Base-by-base conservation (phyloP, 2,113 vertebrate species). In the Hemiprocne comata region DNA sequence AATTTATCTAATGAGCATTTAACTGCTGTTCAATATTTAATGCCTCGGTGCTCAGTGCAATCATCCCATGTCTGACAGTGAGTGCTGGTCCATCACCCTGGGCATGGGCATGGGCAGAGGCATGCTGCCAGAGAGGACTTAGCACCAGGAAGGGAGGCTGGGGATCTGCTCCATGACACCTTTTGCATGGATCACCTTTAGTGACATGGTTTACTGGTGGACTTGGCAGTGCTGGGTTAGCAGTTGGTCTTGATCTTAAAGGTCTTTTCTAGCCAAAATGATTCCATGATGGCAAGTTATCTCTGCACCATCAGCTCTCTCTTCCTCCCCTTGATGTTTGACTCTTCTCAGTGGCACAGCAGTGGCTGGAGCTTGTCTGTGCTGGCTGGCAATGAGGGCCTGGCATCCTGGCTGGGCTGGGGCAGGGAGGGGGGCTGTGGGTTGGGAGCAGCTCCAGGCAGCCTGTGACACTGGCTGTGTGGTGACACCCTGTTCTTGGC, bases 21-120 rank as follows among this genome's bases (percentile, higher is more conserved):
- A 94, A 91, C 73, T 79, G 78, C 55, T 58, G 23, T 67, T 84
- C 84, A 58, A 58, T 94, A 84, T 91, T 88, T 94, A 64, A 70
- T 85, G 79, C 51, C 69, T 75, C 3, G 0, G 67, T 79, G 84
- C 53, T 87, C 33, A 12, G 44, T 38, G 62, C n/a, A 36, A 79
- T 84, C 84, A 84, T 48, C 38, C 67, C 62, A 42, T 31, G 79
- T 58, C 21, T 64, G 84, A 54, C 38, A 34, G 62, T 23, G 61
- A 70, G 44, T 8, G 61, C 73, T 78, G 88, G 66, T 53, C 73
- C n/a, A 46, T 79, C 66, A 53, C 62, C 31, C n/a, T 9, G 36
- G 61, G 42, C 4, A 3, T 9, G 36, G 61, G 42, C 4, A 3
- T 5, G n/a, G 58, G 65, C 17, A 50, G 31, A 57, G 58, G 25